Evolutionary conservation across 2,797 vertebrate species (phyloP).

Genomic region (Mustela erminea): DNA sequence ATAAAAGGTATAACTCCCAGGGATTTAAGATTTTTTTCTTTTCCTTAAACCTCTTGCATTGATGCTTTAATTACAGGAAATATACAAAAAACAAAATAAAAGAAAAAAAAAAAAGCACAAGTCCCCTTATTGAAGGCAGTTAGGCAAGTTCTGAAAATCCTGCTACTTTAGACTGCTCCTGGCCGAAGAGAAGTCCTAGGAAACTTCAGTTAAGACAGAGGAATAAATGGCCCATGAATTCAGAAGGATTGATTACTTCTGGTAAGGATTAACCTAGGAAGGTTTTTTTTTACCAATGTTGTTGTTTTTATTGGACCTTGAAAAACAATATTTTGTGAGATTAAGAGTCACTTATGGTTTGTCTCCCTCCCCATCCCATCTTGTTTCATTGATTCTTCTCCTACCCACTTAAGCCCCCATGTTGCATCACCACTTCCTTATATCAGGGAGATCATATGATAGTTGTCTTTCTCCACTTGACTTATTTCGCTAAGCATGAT

Average conservation of each 20-base stretch:
- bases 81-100: not conserved
- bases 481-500: too few relatives aligned
- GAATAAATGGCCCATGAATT: not conserved
- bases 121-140: not conserved
- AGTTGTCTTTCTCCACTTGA: too few relatives aligned
- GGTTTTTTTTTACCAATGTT: not conserved
- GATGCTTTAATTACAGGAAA: not conserved
- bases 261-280: not conserved
- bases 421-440: too few relatives aligned
- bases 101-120: not conserved
- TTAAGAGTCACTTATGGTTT: too few relatives aligned
- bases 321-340: not conserved
- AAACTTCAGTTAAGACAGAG: not conserved
- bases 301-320: not conserved
- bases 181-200: not conserved
- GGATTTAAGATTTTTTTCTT: not conserved
- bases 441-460: too few relatives aligned
- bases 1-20: not conserved
- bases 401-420: too few relatives aligned
- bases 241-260: not conserved
- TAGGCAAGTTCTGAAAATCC: not conserved
- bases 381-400: too few relatives aligned
- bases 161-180: not conserved
- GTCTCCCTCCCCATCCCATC: too few relatives aligned
- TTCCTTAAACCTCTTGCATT: not conserved